These are phyloP conservation scores for Hippoglossus hippoglossus DNA, from an alignment of 2,797 vertebrate species.

Conservation along the genomic window DNA sequence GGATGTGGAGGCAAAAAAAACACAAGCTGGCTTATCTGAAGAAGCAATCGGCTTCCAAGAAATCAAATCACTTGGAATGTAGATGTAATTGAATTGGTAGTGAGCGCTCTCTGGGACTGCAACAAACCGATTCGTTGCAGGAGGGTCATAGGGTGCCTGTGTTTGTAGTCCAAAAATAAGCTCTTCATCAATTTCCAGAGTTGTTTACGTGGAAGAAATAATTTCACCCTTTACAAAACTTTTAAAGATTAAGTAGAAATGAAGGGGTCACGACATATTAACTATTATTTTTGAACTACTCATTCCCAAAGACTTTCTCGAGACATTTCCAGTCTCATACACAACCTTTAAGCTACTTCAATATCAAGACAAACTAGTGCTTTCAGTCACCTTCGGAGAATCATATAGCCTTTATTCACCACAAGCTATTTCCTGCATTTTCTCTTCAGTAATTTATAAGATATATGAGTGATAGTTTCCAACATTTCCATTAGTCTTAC, in stretches of 20 bases:
- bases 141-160: neutral
- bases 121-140: constrained; percentile 14
- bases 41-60: constrained; percentile 34
- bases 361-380: constrained; percentile 21
- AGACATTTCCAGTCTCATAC: constrained; percentile 5
- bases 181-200: neutral
- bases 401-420: constrained; percentile 29
- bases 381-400: constrained; percentile 21
- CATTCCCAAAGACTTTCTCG: neutral
- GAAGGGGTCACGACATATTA: neutral
- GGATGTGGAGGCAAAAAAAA: neutral
- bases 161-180: constrained; percentile 45
- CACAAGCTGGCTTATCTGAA: constrained; percentile 22
- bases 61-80: constrained; percentile 49
- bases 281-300: neutral
- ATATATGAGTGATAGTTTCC: constrained; percentile 21
- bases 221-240: neutral
- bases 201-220: neutral
- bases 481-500: neutral
- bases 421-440: constrained; percentile 50
- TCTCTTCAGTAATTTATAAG: constrained; percentile 48
- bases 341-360: neutral
- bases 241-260: constrained; percentile 4
- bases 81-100: constrained; percentile 40
- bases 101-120: constrained; percentile 4